These are phyloP conservation scores for Alviniconcha marisindica DNA, from an alignment of 1,140 invertebrate species.

Conservation along the genomic window DNA sequence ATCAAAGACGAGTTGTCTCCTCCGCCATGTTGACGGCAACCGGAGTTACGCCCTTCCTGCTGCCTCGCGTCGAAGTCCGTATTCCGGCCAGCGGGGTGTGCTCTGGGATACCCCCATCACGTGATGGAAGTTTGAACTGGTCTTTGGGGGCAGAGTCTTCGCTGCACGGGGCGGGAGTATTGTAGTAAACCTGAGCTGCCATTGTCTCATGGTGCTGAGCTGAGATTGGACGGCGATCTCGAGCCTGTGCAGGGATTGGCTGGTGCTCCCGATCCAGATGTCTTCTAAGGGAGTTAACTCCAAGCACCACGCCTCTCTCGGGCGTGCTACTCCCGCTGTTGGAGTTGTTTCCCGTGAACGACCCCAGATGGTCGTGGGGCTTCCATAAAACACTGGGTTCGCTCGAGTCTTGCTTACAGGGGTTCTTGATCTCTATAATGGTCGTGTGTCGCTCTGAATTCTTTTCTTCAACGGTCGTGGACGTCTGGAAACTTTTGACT, in stretches of 20 bases:
- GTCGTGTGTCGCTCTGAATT: constrained; percentile 23
- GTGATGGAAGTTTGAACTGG: neutral
- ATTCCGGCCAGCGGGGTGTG: neutral
- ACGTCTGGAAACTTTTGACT: constrained; percentile 15
- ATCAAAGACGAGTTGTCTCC: constrained; percentile 19
- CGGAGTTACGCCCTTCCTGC: neutral
- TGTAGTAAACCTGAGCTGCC: neutral
- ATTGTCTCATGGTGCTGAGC: neutral
- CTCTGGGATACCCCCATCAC: neutral
- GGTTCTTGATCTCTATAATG: constrained; percentile 31
- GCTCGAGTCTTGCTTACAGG: neutral
- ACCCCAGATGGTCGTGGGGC: neutral
- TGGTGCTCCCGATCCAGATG: constrained; percentile 34
- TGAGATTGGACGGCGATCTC: constrained; percentile 3
- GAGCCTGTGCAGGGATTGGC: neutral
- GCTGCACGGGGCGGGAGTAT: constrained; percentile 13
- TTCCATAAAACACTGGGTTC: neutral
- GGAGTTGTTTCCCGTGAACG: neutral
- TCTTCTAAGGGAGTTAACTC: constrained; percentile 33
- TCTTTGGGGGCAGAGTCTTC: constrained; percentile 9
- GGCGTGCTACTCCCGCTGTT: neutral
- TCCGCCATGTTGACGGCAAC: constrained; percentile 17
- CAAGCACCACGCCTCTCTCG: constrained; percentile 29
- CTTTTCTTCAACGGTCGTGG: constrained; percentile 22
- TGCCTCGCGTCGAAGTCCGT: constrained; percentile 1